These are phyloP conservation scores for Araneus ventricosus DNA, from an alignment of 1,140 invertebrate species.

Conservation along the genomic window DNA sequence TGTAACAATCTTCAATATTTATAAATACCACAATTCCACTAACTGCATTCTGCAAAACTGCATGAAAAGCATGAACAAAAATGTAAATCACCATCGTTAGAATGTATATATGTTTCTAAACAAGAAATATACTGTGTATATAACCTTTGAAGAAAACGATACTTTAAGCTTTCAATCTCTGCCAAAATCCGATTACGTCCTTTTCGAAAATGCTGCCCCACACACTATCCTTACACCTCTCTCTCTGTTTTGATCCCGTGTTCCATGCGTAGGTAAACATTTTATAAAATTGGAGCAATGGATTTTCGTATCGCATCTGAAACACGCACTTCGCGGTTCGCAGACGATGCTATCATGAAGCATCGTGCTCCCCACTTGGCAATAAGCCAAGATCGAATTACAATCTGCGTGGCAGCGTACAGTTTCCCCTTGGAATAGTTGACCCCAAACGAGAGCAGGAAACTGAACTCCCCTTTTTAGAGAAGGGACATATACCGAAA, in stretches of 20 bases:
- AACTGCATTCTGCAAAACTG: too few species aligned
- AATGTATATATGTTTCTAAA: not conserved
- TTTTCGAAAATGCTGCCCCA: not conserved
- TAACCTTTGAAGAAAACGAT: not conserved
- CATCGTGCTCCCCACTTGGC: slow-evolving; percentile 15
- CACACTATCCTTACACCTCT: not conserved
- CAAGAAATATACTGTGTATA: not conserved
- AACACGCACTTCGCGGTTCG: slow-evolving; percentile 4
- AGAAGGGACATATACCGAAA: not conserved
- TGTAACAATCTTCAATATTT: too few species aligned
- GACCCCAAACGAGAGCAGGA: not conserved
- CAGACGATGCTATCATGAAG: not conserved
- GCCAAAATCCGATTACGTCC: not conserved
- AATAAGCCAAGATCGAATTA: slow-evolving; percentile 55
- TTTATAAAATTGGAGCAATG: slow-evolving; percentile 16
- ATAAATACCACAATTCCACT: too few species aligned
- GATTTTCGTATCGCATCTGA: slow-evolving; percentile 1
- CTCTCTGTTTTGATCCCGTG: not conserved
- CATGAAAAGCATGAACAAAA: too few species aligned
- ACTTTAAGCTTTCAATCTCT: not conserved
- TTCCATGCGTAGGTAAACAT: slow-evolving; percentile 4
- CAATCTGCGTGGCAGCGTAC: slow-evolving; percentile 25
- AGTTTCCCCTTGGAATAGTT: not conserved
- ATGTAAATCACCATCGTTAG: not conserved
- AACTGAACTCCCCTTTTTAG: not conserved